phyloP scores from a whole-genome alignment of 2,888 invertebrate genomes.

The Netelia melanura region DNA sequence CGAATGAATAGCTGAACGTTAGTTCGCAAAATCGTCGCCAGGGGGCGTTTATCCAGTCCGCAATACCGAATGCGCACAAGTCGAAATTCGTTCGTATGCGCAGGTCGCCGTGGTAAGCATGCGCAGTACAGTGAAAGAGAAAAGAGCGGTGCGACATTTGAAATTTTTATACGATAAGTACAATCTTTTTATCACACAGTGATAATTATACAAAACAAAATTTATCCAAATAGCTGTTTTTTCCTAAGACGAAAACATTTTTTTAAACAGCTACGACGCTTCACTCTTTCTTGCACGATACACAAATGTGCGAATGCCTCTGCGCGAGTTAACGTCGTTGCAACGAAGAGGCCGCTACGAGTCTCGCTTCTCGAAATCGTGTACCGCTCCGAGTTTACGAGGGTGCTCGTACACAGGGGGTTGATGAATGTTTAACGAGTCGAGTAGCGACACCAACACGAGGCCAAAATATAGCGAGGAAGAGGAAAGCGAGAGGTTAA shows the following conservation, averaged over 20 bases:
- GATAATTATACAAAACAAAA: no score
- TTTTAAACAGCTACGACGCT: constrained; percentile 24
- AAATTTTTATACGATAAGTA: no score
- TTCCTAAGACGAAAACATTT: constrained; percentile 14
- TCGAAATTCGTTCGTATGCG: no score
- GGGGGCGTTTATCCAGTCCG: no score
- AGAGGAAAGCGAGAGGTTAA: constrained; percentile 60
- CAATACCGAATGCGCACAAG: no score
- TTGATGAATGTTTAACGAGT: constrained; percentile 82
- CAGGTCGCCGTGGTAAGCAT: no score
- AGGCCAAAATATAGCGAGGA: constrained; percentile 64
- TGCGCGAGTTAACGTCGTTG: constrained; percentile 64
- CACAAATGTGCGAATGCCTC: constrained; percentile 44
- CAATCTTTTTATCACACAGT: no score
- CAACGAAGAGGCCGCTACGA: constrained; percentile 65
- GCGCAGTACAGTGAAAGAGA: no score
- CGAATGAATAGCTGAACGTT: no score
- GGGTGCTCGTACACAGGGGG: constrained; percentile 80
- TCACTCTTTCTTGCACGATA: background rate
- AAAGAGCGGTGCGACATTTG: no score
- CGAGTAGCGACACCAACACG: constrained; percentile 66
- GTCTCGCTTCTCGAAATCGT: constrained; percentile 72
- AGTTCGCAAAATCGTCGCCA: no score
- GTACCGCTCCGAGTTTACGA: constrained; percentile 79
- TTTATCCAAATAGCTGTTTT: background rate